These are phyloP conservation scores for Pogonus chalceus DNA, from an alignment of 1,140 invertebrate species.

Conservation along the genomic window DNA sequence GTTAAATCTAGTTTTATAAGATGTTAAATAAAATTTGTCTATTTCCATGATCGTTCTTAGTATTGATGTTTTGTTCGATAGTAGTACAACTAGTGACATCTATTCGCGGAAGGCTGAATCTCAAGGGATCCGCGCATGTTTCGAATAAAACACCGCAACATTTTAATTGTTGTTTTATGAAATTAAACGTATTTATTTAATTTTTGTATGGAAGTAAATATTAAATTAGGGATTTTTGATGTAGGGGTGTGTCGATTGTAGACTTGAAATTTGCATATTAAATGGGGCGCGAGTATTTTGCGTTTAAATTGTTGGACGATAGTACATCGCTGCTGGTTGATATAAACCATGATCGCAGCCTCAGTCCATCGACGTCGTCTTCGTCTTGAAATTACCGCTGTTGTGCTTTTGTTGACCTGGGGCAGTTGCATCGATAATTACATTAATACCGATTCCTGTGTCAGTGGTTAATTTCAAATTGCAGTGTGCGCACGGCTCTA, in stretches of 20 bases:
- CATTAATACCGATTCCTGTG: conserved; percentile 31
- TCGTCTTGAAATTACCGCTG: conserved; percentile 11
- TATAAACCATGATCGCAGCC: no score
- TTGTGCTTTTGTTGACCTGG: conserved; percentile 16
- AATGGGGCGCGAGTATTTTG: not conserved
- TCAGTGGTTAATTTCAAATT: conserved; percentile 35
- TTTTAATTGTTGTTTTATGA: not conserved
- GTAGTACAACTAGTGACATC: conserved; percentile 12
- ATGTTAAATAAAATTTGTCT: not conserved
- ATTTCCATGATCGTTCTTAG: not conserved
- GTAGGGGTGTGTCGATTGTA: not conserved
- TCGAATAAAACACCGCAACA: not conserved
- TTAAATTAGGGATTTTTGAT: not conserved
- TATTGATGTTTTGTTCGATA: not conserved
- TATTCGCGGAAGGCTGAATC: no score
- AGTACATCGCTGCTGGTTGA: not conserved
- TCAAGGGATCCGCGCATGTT: not conserved
- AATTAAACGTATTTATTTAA: not conserved
- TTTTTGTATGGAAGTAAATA: not conserved
- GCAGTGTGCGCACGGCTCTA: conserved; percentile 15
- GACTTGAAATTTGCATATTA: not conserved
- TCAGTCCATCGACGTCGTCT: conserved; percentile 1
- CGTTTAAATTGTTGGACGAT: not conserved
- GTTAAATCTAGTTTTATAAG: not conserved
- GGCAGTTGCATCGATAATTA: conserved; percentile 31